Percentiles rank a stretch among this genome's conserved stretches.
These are phyloP conservation scores for Cecropterus lyciades DNA, from an alignment of 1,140 invertebrate genomes.

Conservation along the genomic window DNA sequence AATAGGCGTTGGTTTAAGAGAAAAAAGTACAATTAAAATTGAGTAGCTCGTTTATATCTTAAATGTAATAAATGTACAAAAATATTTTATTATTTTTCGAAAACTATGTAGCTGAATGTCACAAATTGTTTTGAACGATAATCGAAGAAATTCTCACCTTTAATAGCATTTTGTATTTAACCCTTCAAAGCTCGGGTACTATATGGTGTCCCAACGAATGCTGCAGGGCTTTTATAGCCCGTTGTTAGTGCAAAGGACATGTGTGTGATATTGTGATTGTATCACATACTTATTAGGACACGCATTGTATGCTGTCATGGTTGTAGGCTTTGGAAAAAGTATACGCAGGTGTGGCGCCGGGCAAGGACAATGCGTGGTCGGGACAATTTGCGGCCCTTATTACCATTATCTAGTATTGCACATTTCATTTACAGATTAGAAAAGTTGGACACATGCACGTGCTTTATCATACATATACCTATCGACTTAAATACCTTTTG, in stretches of 20 bases:
- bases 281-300: conserved; percentile 46
- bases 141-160: conserved; percentile 59
- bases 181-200: conserved; percentile 48
- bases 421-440: conserved; percentile 5
- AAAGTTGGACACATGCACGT: not conserved
- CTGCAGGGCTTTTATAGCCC: conserved; percentile 64
- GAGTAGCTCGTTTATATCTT: no score
- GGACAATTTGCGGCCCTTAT: conserved; percentile 11
- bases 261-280: conserved; percentile 47
- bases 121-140: no score
- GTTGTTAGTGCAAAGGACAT: conserved; percentile 46
- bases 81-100: no score
- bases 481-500: no score
- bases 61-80: not conserved
- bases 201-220: conserved; percentile 45
- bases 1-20: no score
- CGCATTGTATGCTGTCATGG: conserved; percentile 45
- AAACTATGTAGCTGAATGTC: no score
- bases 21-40: no score
- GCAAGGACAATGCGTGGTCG: conserved; percentile 44
- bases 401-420: not conserved
- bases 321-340: conserved; percentile 51
- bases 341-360: conserved; percentile 43
- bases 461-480: no score
- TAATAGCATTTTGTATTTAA: conserved; percentile 58